A percentile compares a stretch with the other conserved stretches of the same genome.
These are phyloP conservation scores for Poeciliopsis occidentalis DNA, from an alignment of 2,113 vertebrate genomes.

Conservation along the genomic window DNA sequence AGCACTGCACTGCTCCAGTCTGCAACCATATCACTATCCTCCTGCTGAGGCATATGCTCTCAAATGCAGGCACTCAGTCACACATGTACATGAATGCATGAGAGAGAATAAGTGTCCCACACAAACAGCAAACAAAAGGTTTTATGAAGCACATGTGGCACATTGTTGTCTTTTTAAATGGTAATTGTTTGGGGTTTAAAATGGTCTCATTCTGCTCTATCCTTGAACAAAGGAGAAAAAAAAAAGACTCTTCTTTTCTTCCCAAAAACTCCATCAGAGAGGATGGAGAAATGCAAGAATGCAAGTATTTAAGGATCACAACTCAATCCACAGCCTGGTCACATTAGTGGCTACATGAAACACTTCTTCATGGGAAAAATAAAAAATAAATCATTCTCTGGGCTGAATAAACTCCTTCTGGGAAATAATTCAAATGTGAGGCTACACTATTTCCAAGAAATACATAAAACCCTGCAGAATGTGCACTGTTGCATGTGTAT, in stretches of 20 bases:
- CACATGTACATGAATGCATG: slow-evolving; percentile 16
- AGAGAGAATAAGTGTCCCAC: slow-evolving; percentile 57
- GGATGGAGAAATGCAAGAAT: slow-evolving; percentile 38
- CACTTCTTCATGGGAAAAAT: slow-evolving; percentile 42
- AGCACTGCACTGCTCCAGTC: slow-evolving; percentile 47
- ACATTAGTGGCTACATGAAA: slow-evolving; percentile 53
- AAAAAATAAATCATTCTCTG: slow-evolving; percentile 31
- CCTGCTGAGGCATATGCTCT: slow-evolving; percentile 43
- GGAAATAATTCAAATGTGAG: slow-evolving; percentile 53
- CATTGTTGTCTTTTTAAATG: slow-evolving; percentile 59
- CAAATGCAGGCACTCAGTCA: slow-evolving; percentile 25
- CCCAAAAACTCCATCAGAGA: slow-evolving; percentile 45
- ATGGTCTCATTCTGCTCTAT: slow-evolving; percentile 63
- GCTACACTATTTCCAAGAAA: slow-evolving; percentile 47
- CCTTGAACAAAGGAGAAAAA: slow-evolving; percentile 67
- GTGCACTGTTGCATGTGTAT: slow-evolving; percentile 46
- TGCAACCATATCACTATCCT: slow-evolving; percentile 43
- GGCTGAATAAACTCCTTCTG: slow-evolving; percentile 54
- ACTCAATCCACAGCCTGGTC: slow-evolving; percentile 38
- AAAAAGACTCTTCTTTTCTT: slow-evolving; percentile 39
- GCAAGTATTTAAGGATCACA: slow-evolving; percentile 61
- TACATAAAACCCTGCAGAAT: slow-evolving; percentile 31
- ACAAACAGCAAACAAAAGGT: slow-evolving; percentile 66
- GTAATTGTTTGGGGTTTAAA: slow-evolving; percentile 70
- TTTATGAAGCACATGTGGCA: slow-evolving; percentile 56